Evolutionary conservation across 2,797 vertebrate species (phyloP).

Genomic region (Phaenicophaeus curvirostris): DNA sequence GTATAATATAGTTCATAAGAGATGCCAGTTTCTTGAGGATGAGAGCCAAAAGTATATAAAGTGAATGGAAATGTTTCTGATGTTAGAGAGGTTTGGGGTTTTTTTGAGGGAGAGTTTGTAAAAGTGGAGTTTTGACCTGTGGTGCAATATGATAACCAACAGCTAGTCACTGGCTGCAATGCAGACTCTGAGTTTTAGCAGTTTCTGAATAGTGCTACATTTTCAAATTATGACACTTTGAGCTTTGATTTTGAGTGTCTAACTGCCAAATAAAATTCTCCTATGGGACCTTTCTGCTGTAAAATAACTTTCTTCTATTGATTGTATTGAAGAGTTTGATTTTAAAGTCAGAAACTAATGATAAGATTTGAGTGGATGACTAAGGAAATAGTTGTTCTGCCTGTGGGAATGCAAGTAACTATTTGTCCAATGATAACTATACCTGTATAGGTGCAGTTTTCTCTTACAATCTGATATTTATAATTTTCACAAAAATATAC

Average conservation of each 20-base stretch:
- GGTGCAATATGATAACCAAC: background rate
- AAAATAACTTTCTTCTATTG: background rate
- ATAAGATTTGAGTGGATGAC: background rate
- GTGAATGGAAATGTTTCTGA: background rate
- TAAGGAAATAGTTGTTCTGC: background rate
- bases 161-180: background rate
- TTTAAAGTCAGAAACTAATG: background rate
- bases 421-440: background rate
- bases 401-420: background rate
- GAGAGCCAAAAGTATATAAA: background rate
- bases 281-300: background rate
- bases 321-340: background rate
- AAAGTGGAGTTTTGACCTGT: background rate
- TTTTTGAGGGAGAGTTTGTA: background rate
- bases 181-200: background rate
- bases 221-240: background rate
- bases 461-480: background rate
- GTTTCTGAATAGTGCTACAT: background rate
- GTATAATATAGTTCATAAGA: background rate
- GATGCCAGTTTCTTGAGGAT: background rate
- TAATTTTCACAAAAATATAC: background rate
- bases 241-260: background rate
- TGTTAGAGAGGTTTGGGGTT: background rate
- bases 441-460: background rate
- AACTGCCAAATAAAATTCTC: background rate